These are phyloP conservation scores for Orientallactaga sibirica DNA, from an alignment of 2,797 vertebrate species.

Conservation along the genomic window DNA sequence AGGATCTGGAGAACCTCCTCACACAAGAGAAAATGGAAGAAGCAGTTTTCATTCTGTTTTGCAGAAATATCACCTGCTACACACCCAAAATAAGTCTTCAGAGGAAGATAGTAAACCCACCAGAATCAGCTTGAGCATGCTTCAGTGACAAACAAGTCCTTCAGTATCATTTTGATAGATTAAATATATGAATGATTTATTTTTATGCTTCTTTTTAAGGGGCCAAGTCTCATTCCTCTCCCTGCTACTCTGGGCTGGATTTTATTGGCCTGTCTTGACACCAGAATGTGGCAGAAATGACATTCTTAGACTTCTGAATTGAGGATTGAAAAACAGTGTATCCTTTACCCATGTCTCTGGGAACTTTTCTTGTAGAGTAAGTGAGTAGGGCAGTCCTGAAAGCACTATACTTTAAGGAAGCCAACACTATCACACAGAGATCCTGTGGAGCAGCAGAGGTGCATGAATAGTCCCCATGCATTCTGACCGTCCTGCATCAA, in stretches of 20 bases:
- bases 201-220: constrained; percentile 13
- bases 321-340: not conserved
- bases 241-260: not conserved
- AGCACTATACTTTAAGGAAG: not conserved
- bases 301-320: not conserved
- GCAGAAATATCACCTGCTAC: not conserved
- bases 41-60: not conserved
- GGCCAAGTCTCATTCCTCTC: not conserved
- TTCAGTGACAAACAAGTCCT: not conserved
- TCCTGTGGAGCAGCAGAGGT: not conserved
- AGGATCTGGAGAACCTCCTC: not conserved
- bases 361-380: not conserved
- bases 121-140: not conserved
- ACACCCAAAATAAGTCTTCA: not conserved
- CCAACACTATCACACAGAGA: not conserved
- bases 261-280: not conserved
- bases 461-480: not conserved
- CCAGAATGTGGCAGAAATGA: not conserved
- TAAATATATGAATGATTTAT: not conserved
- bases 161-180: constrained; percentile 19
- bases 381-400: not conserved
- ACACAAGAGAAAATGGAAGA: not conserved
- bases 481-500: not conserved
- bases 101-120: not conserved
- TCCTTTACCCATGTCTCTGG: not conserved